Evolutionary conservation across 2,797 vertebrate genomes (phyloP), one percentile per base, ranked within the genome.

Genomic region (Eremophila alpestris): DNA sequence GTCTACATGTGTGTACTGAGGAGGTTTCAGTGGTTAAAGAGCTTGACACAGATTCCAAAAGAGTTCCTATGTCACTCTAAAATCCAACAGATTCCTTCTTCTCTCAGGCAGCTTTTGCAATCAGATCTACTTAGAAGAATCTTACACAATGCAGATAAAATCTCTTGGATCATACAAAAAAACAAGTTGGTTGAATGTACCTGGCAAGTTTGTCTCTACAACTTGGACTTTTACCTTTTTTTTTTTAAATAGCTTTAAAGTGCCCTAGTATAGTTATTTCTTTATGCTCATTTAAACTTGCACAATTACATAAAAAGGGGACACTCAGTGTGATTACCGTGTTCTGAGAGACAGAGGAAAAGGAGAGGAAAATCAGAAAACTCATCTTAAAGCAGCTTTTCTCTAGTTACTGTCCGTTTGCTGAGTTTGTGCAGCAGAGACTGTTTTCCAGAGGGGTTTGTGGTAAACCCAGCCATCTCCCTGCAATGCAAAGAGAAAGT

Each of bases 401-500:
- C 38, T 55, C 93, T 70, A 96, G 83, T 90, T 83, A 60, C 34
- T 65, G 86, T 98, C 97, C 90, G 11, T 96, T 97, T 95, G 97
- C 91, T 95, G 97, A 94, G 70, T 95, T 97, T 95, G 97, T 24
- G 54, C 41, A 1, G 84, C 64, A 86, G 94, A 93, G 84, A 83
- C 81, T 78, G 82, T 93, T 98, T 99, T 99, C 99, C 99, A 99
- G 51, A 99, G 98, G 18, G 99, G 98, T 96, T 99, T 99, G 95
- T 99, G 97, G 97, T 99, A 99, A 85, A 98, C 82, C 99, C 99
- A 99, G 95, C 98, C 98, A 74, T 99, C 99, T 56, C 99, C 99
- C 99, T 99, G 97, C 45, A 82, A 97, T 78, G 75, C 23, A 92
- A 92, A 93, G 38, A 92, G 74, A 95, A 83, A 94, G 71, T 11